A percentile compares a stretch with the other conserved stretches of the same genome.
Evolutionary conservation across 2,113 vertebrate genomes (phyloP).

Genomic region (Ctenodactylus gundi): DNA sequence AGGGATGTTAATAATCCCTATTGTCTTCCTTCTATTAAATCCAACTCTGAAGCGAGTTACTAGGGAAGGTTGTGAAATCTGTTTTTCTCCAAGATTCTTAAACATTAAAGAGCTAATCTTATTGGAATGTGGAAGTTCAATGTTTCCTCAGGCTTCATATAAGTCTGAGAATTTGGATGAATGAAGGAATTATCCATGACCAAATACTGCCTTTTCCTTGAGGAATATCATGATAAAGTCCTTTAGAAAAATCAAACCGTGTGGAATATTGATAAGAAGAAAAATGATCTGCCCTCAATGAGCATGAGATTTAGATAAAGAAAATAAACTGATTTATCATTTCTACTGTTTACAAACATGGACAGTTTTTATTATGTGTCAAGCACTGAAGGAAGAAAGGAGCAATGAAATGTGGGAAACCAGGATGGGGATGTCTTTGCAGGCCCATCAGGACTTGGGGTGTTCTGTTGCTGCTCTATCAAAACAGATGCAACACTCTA

Average conservation of each 20-base stretch:
- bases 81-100: not conserved
- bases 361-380: not conserved
- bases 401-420: conserved; percentile 2
- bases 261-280: not conserved
- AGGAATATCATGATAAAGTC: conserved; percentile 36
- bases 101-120: conserved; percentile 44
- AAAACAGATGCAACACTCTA: not conserved
- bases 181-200: conserved; percentile 32
- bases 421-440: not conserved
- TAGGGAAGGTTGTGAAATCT: not conserved
- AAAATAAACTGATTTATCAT: not conserved
- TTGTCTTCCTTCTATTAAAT: conserved; percentile 47
- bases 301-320: conserved; percentile 4
- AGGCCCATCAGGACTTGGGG: not conserved
- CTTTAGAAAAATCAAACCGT: conserved; percentile 21
- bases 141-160: not conserved
- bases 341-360: conserved; percentile 8
- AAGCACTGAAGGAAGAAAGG: too few species aligned
- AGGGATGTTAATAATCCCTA: conserved; percentile 51
- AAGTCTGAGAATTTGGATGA: conserved; percentile 51
- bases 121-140: not conserved
- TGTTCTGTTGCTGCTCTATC: not conserved
- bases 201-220: conserved; percentile 31
- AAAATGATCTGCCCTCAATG: conserved; percentile 27
- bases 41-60: conserved; percentile 43